Conservation (phyloP, 2,113 vertebrate genomes). For the Semnornis frantzii region DNA sequence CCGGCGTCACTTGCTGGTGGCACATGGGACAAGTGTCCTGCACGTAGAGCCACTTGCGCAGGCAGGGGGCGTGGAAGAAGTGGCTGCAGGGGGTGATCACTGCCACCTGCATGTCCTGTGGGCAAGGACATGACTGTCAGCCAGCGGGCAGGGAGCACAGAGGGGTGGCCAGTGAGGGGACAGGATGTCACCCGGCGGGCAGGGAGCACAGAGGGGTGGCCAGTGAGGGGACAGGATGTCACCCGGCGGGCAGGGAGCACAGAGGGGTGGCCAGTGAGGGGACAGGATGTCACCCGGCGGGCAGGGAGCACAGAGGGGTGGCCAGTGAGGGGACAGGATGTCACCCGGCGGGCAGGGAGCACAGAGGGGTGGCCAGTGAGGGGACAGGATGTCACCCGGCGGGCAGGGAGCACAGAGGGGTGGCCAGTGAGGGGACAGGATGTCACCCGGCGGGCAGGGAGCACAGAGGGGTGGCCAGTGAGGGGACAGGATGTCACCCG, state of each 20-base stretch:
- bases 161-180: no score
- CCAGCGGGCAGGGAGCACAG: no score
- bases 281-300: neutral
- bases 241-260: neutral
- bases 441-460: neutral
- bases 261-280: no score
- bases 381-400: neutral
- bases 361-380: no score
- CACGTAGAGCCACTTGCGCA: constrained; percentile 88
- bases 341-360: neutral
- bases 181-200: neutral
- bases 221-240: neutral
- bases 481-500: neutral
- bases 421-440: no score
- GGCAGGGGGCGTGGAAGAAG: constrained; percentile 84
- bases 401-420: no score
- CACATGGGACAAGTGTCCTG: constrained; percentile 90
- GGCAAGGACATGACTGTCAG: neutral
- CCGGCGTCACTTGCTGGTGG: constrained; percentile 74
- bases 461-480: no score
- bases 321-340: no score
- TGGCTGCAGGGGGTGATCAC: constrained; percentile 84
- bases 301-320: no score
- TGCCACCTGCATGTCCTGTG: constrained; percentile 83
- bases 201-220: no score